A percentile compares a stretch with the other conserved stretches of the same genome.
phyloP scores from a whole-genome alignment of 2,113 vertebrate species.

The Thomomys bottae region DNA sequence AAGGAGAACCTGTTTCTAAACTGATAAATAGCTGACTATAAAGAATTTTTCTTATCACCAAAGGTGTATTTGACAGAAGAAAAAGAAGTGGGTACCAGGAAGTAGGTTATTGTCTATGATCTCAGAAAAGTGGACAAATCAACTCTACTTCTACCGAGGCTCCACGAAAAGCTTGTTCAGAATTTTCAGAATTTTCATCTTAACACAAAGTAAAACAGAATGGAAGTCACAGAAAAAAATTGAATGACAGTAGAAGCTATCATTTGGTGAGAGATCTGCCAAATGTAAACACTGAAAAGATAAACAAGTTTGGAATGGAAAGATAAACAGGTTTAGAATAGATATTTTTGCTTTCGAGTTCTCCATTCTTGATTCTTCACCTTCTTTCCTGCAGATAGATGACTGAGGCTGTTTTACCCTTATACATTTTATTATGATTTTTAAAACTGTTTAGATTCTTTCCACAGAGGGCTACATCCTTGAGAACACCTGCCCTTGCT shows the following conservation, averaged over 20 bases:
- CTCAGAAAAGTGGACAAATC: slow-evolving; percentile 14
- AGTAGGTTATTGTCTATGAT: background rate
- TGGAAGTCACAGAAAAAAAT: background rate
- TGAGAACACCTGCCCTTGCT: slow-evolving; percentile 86
- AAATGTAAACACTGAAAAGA: background rate
- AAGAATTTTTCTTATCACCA: background rate
- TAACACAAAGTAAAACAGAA: background rate
- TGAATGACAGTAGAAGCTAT: background rate
- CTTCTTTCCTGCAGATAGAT: slow-evolving; percentile 30
- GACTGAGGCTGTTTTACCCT: slow-evolving; percentile 43
- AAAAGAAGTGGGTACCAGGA: background rate
- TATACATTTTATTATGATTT: slow-evolving; percentile 72
- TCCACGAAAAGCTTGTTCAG: slow-evolving; percentile 19
- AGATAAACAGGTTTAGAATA: background rate
- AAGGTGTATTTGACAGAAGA: background rate
- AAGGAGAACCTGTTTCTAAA: background rate
- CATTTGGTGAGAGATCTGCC: background rate
- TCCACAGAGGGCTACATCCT: slow-evolving; percentile 80
- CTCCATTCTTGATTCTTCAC: background rate
- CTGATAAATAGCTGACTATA: background rate
- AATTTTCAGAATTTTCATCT: slow-evolving; percentile 1
- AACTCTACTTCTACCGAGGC: background rate
- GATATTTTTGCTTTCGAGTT: slow-evolving; percentile 8
- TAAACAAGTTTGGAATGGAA: background rate
- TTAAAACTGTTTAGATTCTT: slow-evolving; percentile 60